Evolutionary conservation across 1,140 invertebrate species (phyloP).

Genomic region (Neoseiulus cucumeris): DNA sequence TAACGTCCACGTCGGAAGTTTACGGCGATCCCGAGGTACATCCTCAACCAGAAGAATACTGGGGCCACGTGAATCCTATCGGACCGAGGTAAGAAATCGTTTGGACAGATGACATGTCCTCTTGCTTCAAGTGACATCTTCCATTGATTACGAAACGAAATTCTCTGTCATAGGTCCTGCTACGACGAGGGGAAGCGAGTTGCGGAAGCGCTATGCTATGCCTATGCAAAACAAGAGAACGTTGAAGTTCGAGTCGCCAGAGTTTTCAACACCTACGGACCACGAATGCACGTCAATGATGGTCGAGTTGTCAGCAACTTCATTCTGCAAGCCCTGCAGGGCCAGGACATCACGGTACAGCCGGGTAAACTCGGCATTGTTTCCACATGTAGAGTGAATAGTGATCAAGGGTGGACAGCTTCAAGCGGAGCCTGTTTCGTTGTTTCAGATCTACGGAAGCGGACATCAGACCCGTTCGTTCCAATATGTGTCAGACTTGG

Average conservation of each 20-base stretch:
- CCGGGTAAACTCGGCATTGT: no score
- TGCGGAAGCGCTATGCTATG: conserved; percentile 86
- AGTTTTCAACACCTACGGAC: conserved; percentile 99
- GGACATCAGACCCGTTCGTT: conserved; percentile 93
- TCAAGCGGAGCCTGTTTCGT: no score
- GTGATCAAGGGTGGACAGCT: no score
- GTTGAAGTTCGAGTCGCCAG: conserved; percentile 83
- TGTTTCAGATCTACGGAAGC: conserved; percentile 70
- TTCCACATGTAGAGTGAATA: not conserved
- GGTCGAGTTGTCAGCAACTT: conserved; percentile 97
- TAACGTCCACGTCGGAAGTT: conserved; percentile 95
- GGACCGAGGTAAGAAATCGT: conserved; percentile 30
- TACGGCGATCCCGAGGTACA: conserved; percentile 95
- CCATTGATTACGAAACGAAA: not conserved
- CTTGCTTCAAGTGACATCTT: not conserved
- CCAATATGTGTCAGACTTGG: conserved; percentile 91
- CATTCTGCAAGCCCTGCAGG: conserved; percentile 83
- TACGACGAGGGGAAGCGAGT: conserved; percentile 98
- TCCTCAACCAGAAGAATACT: conserved; percentile 85
- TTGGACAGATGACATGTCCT: conserved; percentile 10
- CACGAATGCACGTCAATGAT: conserved; percentile 97
- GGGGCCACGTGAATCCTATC: conserved; percentile 98
- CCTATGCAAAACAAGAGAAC: conserved; percentile 89
- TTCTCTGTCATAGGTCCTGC: conserved; percentile 45
- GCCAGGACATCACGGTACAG: conserved; percentile 72